Percentiles rank a stretch among this genome's conserved stretches.
These are phyloP conservation scores for Baccha elongata DNA, from an alignment of 2,888 invertebrate genomes.

Conservation along the genomic window DNA sequence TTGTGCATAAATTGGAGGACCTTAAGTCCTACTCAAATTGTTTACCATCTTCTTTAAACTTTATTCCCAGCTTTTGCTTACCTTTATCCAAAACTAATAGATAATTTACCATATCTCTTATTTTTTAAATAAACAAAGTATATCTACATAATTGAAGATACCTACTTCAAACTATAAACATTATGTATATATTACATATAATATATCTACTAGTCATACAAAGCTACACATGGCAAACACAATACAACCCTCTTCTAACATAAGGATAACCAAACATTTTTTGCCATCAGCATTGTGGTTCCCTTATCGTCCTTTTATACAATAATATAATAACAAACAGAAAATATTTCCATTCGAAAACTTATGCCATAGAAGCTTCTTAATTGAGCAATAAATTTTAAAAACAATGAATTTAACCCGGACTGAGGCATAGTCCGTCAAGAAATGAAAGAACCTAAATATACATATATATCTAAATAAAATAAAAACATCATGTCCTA, in stretches of 20 bases:
- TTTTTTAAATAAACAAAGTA: not conserved
- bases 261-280: not conserved
- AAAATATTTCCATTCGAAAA: conserved; percentile 30
- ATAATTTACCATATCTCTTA: not conserved
- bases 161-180: not conserved
- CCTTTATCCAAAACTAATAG: conserved; percentile 4
- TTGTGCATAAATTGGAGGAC: not conserved
- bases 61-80: not conserved
- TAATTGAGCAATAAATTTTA: conserved; percentile 52
- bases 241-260: not conserved
- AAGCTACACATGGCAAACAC: too few species aligned
- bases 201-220: too few species aligned
- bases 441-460: conserved; percentile 18
- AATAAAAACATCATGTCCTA: conserved; percentile 1
- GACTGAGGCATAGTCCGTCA: conserved; percentile 10
- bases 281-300: not conserved
- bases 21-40: not conserved
- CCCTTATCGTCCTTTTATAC: not conserved
- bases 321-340: conserved; percentile 4
- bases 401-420: conserved; percentile 37
- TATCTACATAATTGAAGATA: conserved; percentile 10
- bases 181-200: too few species aligned
- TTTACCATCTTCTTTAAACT: conserved; percentile 6
- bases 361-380: conserved; percentile 29
- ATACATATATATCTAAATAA: not conserved